These are phyloP conservation scores for Torymus tubicola DNA, from an alignment of 2,888 invertebrate genomes.

Conservation along the genomic window DNA sequence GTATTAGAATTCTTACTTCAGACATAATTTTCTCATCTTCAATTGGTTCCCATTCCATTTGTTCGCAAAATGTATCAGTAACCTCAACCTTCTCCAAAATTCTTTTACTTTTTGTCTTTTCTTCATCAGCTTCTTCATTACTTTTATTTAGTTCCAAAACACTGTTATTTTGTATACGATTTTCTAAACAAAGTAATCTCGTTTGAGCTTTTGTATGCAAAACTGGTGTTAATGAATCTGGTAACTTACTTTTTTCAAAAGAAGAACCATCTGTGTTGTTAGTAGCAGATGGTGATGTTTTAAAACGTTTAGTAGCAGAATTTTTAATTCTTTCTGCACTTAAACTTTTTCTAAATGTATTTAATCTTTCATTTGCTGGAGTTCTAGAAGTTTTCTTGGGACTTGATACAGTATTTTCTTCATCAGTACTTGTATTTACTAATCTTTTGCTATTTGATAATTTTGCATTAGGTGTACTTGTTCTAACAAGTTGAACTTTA, in stretches of 20 bases:
- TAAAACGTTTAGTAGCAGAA: slow-evolving; percentile 4
- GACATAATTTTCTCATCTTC: slow-evolving; percentile 71
- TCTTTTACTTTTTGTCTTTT: slow-evolving; percentile 22
- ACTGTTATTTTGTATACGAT: slow-evolving; percentile 33
- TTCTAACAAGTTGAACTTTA: slow-evolving; percentile 22
- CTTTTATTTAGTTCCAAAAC: slow-evolving; percentile 38
- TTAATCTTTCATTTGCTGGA: slow-evolving; percentile 53
- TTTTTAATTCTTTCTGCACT: slow-evolving; percentile 31
- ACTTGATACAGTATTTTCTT: background rate
- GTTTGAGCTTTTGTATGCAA: slow-evolving; percentile 31
- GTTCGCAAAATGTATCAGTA: slow-evolving; percentile 63
- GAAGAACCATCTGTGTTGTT: slow-evolving; percentile 30
- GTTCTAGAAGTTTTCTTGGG: slow-evolving; percentile 33
- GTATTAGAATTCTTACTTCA: slow-evolving; percentile 62
- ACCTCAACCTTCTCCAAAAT: slow-evolving; percentile 46
- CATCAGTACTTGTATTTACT: background rate
- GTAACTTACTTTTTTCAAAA: slow-evolving; percentile 36
- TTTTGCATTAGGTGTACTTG: background rate
- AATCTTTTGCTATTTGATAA: background rate
- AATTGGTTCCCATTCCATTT: slow-evolving; percentile 75
- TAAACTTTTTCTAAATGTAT: slow-evolving; percentile 52
- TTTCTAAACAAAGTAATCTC: slow-evolving; percentile 49
- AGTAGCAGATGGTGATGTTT: slow-evolving; percentile 2
- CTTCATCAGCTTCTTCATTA: slow-evolving; percentile 8
- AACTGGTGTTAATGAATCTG: slow-evolving; percentile 27